Conservation (phyloP, 2,113 vertebrate species). For the Odontesthes bonariensis region DNA sequence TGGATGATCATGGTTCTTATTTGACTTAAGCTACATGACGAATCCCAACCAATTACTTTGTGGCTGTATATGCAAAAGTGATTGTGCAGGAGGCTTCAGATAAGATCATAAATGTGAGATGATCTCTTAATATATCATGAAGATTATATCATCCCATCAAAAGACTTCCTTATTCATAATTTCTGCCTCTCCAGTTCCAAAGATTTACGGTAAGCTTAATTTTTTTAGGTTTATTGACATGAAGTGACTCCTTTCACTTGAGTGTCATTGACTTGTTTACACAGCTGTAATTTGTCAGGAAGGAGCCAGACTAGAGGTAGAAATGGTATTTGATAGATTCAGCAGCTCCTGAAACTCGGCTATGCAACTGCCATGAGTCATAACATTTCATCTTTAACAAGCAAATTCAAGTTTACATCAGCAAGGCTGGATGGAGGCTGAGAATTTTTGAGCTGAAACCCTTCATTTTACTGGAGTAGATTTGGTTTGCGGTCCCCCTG, state of each 20-base stretch:
- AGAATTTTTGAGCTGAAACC: conserved; percentile 15
- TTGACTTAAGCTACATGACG: not conserved
- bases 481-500: conserved; percentile 19
- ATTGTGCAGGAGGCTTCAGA: too few species aligned
- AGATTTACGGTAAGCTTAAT: not conserved
- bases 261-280: conserved; percentile 27
- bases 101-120: too few species aligned
- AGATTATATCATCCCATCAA: not conserved
- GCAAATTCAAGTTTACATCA: conserved; percentile 29
- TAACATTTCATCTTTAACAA: conserved; percentile 42
- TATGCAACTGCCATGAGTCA: conserved; percentile 50
- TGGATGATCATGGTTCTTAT: too few species aligned
- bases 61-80: not conserved
- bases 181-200: not conserved
- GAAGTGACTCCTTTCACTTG: conserved; percentile 12
- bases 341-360: conserved; percentile 37
- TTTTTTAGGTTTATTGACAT: conserved; percentile 5
- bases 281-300: conserved; percentile 40
- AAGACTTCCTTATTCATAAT: not conserved
- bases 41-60: not conserved
- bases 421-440: conserved; percentile 12
- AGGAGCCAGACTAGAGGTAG: conserved; percentile 26
- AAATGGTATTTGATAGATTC: conserved; percentile 48
- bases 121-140: not conserved
- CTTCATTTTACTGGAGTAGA: not conserved